phyloP scores from a whole-genome alignment of 2,113 vertebrate species.

The Montifringilla adamsi region DNA sequence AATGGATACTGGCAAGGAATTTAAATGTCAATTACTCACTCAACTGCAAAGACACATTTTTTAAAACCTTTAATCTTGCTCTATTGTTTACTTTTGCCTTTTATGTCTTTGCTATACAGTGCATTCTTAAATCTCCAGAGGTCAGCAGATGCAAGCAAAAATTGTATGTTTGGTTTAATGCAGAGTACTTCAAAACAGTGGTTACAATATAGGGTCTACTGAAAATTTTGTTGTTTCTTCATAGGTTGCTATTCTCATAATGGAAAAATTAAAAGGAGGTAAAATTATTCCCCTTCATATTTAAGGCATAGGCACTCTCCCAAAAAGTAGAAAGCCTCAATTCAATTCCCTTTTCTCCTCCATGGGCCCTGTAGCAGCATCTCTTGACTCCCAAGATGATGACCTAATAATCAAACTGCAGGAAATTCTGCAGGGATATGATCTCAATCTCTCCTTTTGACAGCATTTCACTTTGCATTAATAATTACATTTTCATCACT shows the following conservation, averaged over 20 bases:
- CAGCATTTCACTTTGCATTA: constrained; percentile 36
- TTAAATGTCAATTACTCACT: neutral
- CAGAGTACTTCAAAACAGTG: neutral
- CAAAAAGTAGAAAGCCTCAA: neutral
- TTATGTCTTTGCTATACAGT: neutral
- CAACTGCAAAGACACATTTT: neutral
- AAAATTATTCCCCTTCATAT: neutral
- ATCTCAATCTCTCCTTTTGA: constrained; percentile 16
- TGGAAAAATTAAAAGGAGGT: neutral
- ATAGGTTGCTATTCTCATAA: neutral
- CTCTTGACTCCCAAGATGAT: neutral
- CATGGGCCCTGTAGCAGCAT: neutral
- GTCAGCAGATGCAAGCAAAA: neutral
- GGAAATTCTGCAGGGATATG: constrained; percentile 4
- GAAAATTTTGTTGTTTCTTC: neutral
- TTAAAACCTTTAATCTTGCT: neutral
- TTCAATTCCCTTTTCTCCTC: neutral
- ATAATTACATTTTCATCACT: constrained; percentile 55
- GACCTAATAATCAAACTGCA: constrained; percentile 30
- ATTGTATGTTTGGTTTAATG: neutral
- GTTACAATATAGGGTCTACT: neutral
- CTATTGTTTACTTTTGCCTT: neutral
- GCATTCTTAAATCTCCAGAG: neutral
- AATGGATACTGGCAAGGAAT: neutral
- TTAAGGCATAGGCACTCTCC: neutral